Percentiles rank a stretch among this genome's conserved stretches.
Conservation (phyloP, 2,888 invertebrate species). For the Rhimphoctona megacephalus region DNA sequence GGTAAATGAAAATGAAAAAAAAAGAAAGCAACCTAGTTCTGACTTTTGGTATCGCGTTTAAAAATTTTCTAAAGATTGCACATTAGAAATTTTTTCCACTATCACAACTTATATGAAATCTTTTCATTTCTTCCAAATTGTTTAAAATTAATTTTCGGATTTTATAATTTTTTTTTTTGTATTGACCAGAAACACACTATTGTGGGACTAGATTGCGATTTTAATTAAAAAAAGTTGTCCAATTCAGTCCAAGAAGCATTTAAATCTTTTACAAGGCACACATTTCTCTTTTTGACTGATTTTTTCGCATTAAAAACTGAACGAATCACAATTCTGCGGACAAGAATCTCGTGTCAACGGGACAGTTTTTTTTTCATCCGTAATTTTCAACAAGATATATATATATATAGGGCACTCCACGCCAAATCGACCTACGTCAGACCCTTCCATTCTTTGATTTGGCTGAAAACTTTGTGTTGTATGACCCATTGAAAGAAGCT, state of each 20-base stretch:
- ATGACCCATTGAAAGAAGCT: too few relatives aligned
- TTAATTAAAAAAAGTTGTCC: neutral
- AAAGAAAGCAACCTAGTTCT: neutral
- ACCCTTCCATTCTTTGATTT: too few relatives aligned
- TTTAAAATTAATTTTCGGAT: constrained; percentile 23
- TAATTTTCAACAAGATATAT: constrained; percentile 21
- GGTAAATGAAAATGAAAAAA: constrained; percentile 16
- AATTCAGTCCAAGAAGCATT: constrained; percentile 31
- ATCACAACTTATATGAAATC: neutral
- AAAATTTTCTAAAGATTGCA: constrained; percentile 42
- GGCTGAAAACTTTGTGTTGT: too few relatives aligned
- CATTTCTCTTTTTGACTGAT: neutral
- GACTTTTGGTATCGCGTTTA: constrained; percentile 8
- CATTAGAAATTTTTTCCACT: neutral
- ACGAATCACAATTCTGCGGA: constrained; percentile 39
- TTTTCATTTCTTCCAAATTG: neutral
- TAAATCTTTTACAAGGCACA: constrained; percentile 29
- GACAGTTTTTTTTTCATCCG: neutral
- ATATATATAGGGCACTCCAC: too few relatives aligned
- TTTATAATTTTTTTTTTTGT: neutral
- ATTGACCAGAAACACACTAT: constrained; percentile 32
- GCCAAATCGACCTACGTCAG: too few relatives aligned
- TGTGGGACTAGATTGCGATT: constrained; percentile 58
- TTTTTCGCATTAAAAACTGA: constrained; percentile 39
- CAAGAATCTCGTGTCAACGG: constrained; percentile 34